A percentile compares a stretch with the other conserved stretches of the same genome.
Conservation (phyloP, 2,888 invertebrate genomes). For the Frankliniella fusca region DNA sequence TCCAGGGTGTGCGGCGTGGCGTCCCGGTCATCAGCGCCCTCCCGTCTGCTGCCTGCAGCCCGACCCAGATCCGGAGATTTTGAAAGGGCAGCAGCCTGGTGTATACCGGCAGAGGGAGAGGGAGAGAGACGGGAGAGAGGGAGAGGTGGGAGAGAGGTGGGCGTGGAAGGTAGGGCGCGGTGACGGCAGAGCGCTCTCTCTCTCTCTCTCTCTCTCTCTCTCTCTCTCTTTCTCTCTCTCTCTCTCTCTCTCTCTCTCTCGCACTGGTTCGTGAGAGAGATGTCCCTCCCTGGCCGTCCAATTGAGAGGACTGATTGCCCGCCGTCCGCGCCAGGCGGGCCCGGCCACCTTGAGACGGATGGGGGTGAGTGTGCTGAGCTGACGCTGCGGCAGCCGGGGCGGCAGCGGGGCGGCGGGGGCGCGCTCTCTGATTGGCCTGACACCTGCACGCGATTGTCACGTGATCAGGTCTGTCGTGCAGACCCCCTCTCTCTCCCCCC, state of each 20-base stretch:
- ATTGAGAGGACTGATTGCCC: neutral
- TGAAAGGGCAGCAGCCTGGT: no score
- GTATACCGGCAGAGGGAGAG: no score
- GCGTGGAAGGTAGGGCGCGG: no score
- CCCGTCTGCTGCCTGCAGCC: neutral
- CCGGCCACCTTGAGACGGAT: neutral
- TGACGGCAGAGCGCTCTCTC: no score
- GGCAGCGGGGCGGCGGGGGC: neutral
- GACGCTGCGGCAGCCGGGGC: neutral
- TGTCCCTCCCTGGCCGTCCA: no score
- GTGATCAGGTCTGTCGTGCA: no score
- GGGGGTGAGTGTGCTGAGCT: neutral
- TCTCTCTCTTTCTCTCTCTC: neutral
- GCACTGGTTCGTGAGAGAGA: no score
- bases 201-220: neutral
- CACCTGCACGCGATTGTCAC: neutral
- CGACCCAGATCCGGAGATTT: neutral
- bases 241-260: no score
- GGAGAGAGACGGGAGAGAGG: no score
- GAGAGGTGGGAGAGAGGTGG: no score
- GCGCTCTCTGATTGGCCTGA: neutral
- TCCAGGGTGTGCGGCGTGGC: neutral
- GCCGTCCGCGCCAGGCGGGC: neutral
- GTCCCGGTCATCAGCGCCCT: neutral
- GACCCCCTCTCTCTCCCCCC: no score